phyloP scores from a whole-genome alignment of 1,140 invertebrate genomes.

The Wasmannia auropunctata region DNA sequence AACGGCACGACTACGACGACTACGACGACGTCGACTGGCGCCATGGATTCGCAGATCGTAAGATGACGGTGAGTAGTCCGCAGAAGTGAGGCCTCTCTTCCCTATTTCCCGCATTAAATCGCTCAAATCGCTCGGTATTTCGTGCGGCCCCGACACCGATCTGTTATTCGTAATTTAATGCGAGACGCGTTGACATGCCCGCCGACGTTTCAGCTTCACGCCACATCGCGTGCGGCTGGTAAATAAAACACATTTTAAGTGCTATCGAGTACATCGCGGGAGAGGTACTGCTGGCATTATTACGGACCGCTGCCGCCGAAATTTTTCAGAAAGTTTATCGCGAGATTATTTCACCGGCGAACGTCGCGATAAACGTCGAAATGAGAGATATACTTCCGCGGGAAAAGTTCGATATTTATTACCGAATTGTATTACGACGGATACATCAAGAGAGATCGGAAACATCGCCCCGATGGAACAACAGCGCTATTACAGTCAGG shows the following conservation, averaged over 20 bases:
- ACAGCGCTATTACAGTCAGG: conserved; percentile 38
- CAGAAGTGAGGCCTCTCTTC: neutral
- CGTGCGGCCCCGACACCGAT: conserved; percentile 9
- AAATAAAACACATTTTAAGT: neutral
- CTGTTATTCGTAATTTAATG: conserved; percentile 17
- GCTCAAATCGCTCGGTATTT: conserved; percentile 34
- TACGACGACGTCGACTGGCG: conserved; percentile 39
- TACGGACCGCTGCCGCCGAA: neutral
- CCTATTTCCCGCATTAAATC: neutral
- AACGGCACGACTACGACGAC: conserved; percentile 38
- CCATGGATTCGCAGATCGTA: conserved; percentile 27
- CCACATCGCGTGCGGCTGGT: neutral
- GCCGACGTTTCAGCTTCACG: neutral
- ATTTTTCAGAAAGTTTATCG: neutral
- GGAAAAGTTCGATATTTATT: conserved; percentile 23
- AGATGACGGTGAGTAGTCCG: conserved; percentile 24
- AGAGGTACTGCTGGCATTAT: too few species aligned
- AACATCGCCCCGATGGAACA: conserved; percentile 52
- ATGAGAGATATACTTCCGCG: too few species aligned
- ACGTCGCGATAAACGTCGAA: conserved; percentile 12
- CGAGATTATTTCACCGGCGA: neutral
- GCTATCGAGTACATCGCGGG: neutral
- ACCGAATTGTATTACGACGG: neutral
- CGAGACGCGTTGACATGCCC: neutral
- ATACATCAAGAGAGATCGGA: neutral